These are phyloP conservation scores for Empis livida DNA, from an alignment of 2,888 invertebrate species.

Conservation along the genomic window DNA sequence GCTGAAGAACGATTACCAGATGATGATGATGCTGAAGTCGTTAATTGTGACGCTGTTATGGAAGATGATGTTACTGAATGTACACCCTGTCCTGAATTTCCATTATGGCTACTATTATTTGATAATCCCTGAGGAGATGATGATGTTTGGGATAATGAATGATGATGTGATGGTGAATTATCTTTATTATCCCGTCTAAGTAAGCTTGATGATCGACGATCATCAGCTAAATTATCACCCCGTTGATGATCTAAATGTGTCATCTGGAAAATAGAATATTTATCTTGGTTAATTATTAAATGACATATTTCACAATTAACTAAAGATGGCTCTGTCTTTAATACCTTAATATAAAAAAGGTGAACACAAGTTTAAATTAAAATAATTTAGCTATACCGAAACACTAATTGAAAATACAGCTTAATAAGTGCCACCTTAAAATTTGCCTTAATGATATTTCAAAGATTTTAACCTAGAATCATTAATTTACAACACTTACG, in stretches of 20 bases:
- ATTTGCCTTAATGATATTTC: too few relatives aligned
- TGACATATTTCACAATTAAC: background rate
- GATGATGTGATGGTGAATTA: background rate
- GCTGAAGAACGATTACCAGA: conserved; percentile 4
- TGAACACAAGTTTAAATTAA: too few relatives aligned
- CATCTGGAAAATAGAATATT: conserved; percentile 28
- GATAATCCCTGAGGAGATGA: background rate
- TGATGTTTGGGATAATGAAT: background rate
- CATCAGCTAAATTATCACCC: conserved; percentile 25
- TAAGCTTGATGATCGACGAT: conserved; percentile 5
- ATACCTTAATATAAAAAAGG: too few relatives aligned
- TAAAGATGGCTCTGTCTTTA: too few relatives aligned
- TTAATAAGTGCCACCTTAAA: too few relatives aligned
- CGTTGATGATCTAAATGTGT: conserved; percentile 43
- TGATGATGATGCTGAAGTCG: background rate
- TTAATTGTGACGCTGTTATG: background rate
- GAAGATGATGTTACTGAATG: too few relatives aligned
- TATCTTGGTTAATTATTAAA: background rate
- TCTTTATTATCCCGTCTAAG: conserved; percentile 11
- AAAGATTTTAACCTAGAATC: background rate
- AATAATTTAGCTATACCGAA: too few relatives aligned
- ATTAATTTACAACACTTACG: conserved; percentile 7
- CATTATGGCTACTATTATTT: conserved; percentile 5
- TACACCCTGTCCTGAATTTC: conserved; percentile 2
- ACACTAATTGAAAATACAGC: too few relatives aligned